Percentiles rank a stretch among this genome's conserved stretches.
phyloP scores from a whole-genome alignment of 2,113 vertebrate genomes.

The Hymenochirus boettgeri region DNA sequence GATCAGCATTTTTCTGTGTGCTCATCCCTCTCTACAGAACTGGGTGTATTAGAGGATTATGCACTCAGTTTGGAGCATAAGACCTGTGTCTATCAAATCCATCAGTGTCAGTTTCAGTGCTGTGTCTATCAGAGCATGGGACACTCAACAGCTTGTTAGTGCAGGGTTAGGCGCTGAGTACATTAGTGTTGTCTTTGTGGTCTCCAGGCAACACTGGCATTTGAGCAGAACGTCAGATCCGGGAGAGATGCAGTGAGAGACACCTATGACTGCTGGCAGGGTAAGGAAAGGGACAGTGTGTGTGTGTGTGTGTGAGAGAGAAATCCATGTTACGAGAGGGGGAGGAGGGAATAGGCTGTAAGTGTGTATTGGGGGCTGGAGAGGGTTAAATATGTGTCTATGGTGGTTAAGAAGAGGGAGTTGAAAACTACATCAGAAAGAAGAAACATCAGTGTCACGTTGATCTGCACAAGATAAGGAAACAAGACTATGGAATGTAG shows the following conservation, averaged over 20 bases:
- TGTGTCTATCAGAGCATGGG: too few relatives aligned
- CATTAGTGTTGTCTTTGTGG: conserved; percentile 34
- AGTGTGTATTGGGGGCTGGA: background rate
- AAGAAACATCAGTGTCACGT: too few relatives aligned
- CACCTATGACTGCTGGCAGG: background rate
- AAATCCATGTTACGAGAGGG: background rate
- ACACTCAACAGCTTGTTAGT: too few relatives aligned
- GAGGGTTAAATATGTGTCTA: background rate
- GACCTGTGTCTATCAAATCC: too few relatives aligned
- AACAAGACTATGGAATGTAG: too few relatives aligned
- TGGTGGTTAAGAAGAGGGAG: too few relatives aligned
- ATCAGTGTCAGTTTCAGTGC: conserved; percentile 8
- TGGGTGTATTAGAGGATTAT: too few relatives aligned
- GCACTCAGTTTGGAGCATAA: too few relatives aligned
- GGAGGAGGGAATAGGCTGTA: background rate
- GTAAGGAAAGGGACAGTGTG: conserved; percentile 13
- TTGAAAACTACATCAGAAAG: too few relatives aligned
- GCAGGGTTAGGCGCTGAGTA: conserved; percentile 14
- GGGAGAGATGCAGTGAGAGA: conserved; percentile 17
- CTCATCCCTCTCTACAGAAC: too few relatives aligned
- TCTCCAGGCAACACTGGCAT: conserved; percentile 31
- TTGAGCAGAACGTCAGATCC: conserved; percentile 22
- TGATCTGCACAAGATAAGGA: too few relatives aligned
- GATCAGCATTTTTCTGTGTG: too few relatives aligned
- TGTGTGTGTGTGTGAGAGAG: background rate